These are phyloP conservation scores for Rhopalosiphum padi DNA, from an alignment of 1,140 invertebrate species.

Conservation along the genomic window DNA sequence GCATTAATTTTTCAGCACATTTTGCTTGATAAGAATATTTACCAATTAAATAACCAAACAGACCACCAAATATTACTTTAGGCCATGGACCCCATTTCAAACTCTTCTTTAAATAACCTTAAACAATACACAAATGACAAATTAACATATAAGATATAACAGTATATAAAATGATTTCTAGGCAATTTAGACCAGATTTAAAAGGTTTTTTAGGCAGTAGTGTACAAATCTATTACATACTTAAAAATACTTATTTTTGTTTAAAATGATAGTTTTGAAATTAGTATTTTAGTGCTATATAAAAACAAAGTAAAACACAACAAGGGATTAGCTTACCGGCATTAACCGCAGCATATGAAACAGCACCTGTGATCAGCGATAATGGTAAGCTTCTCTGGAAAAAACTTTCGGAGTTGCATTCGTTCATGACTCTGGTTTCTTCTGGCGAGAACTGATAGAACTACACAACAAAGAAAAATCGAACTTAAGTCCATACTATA, in stretches of 20 bases:
- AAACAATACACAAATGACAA: constrained; percentile 48
- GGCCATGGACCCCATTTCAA: constrained; percentile 71
- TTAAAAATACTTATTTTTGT: neutral
- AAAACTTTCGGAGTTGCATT: constrained; percentile 78
- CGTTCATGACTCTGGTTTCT: constrained; percentile 71
- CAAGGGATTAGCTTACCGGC: constrained; percentile 64
- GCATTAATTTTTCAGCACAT: constrained; percentile 79
- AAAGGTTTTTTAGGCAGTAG: neutral
- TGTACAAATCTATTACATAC: neutral
- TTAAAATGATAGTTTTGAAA: neutral
- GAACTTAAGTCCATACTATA: neutral
- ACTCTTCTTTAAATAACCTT: constrained; percentile 68
- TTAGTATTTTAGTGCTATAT: neutral
- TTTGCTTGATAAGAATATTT: constrained; percentile 77
- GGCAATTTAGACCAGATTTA: neutral
- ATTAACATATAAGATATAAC: neutral
- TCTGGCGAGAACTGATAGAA: constrained; percentile 67
- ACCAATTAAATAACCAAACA: constrained; percentile 77
- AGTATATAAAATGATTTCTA: neutral
- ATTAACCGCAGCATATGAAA: constrained; percentile 71
- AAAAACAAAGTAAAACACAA: neutral
- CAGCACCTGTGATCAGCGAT: constrained; percentile 68
- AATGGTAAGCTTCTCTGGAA: constrained; percentile 74
- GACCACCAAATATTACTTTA: constrained; percentile 70
- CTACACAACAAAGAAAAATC: constrained; percentile 45